A percentile compares a stretch with the other conserved stretches of the same genome.
Conservation (phyloP, 2,797 vertebrate species). For the Chelonia mydas region DNA sequence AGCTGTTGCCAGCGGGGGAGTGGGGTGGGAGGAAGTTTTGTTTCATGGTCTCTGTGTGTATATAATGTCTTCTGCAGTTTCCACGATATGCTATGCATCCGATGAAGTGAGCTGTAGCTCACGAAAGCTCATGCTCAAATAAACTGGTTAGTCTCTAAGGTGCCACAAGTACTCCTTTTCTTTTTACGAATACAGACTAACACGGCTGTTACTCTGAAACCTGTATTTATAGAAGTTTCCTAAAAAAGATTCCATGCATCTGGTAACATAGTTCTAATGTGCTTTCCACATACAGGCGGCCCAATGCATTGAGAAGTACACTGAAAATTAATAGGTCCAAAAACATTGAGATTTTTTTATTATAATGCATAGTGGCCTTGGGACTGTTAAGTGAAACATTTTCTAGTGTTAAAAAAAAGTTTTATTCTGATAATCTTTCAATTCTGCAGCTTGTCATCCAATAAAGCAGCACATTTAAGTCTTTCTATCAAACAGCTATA, state of each 20-base stretch:
- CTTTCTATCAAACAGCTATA: slow-evolving; percentile 63
- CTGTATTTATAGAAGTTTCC: background rate
- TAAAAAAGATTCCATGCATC: background rate
- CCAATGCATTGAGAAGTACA: background rate
- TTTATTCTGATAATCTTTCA: slow-evolving; percentile 64
- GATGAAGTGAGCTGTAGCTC: no score
- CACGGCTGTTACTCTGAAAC: no score
- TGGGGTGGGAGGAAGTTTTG: no score
- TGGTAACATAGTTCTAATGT: background rate
- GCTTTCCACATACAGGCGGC: background rate
- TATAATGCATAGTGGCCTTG: slow-evolving; percentile 57
- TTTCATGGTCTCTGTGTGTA: no score
- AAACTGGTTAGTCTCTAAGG: no score
- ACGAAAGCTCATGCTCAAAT: no score
- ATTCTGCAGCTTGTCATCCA: slow-evolving; percentile 67
- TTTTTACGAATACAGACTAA: no score
- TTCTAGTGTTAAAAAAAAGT: background rate
- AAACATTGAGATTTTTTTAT: slow-evolving; percentile 50
- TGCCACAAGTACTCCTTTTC: no score
- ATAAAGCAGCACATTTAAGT: slow-evolving; percentile 71
- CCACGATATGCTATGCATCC: no score
- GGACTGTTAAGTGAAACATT: slow-evolving; percentile 54
- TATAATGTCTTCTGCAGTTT: no score
- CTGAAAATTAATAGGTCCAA: slow-evolving; percentile 6
- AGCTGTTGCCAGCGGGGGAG: no score